These are phyloP conservation scores for Rhinophrynus dorsalis DNA, from an alignment of 2,797 vertebrate species.

Conservation along the genomic window DNA sequence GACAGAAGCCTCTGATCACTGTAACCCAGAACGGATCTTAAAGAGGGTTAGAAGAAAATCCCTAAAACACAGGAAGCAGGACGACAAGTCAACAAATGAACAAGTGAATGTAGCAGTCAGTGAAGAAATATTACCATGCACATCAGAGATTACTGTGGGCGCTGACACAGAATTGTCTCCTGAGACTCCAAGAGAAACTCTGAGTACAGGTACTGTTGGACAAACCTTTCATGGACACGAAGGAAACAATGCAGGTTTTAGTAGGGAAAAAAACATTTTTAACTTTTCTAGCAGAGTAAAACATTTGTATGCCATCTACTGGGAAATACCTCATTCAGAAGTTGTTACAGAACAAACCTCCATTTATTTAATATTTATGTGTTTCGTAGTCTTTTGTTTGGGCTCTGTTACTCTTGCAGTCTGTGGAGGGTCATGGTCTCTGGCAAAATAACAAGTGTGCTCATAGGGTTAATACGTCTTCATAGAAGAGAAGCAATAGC, in stretches of 20 bases:
- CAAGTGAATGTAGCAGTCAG: background rate
- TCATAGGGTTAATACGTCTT: too few species aligned
- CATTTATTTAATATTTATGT: too few species aligned
- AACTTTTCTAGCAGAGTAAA: too few species aligned
- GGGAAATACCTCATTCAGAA: background rate
- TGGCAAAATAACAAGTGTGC: too few species aligned
- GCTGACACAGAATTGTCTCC: background rate
- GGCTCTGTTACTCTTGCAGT: too few species aligned
- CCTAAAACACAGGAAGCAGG: slow-evolving; percentile 4
- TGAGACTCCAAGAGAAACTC: background rate
- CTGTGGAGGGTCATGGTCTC: too few species aligned
- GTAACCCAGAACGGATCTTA: slow-evolving; percentile 28
- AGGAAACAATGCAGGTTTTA: too few species aligned
- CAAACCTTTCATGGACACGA: background rate
- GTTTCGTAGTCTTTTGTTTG: too few species aligned
- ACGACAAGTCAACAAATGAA: background rate
- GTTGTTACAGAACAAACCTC: too few species aligned
- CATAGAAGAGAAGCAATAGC: too few species aligned
- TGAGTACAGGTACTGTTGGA: background rate
- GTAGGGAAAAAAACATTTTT: too few species aligned
- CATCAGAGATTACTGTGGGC: background rate
- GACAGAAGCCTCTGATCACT: slow-evolving; percentile 9
- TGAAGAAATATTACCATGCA: background rate
- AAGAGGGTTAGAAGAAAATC: slow-evolving; percentile 41
- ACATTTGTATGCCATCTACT: background rate